These are phyloP conservation scores for Otolemur garnettii DNA, from an alignment of 2,113 vertebrate genomes.

Conservation along the genomic window DNA sequence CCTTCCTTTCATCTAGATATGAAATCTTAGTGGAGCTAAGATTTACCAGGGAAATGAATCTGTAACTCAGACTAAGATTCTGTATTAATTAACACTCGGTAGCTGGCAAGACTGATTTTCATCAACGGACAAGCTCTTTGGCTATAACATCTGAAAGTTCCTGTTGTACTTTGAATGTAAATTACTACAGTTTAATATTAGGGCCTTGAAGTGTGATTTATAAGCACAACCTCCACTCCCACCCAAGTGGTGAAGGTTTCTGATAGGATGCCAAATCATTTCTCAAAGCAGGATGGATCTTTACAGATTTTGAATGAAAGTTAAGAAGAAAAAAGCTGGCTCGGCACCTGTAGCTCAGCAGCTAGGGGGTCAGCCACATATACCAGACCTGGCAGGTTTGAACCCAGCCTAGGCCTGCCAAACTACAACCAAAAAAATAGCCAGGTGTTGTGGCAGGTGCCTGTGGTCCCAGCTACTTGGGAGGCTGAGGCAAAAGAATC, in stretches of 20 bases:
- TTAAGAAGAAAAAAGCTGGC: neutral
- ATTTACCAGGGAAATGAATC: neutral
- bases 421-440: no score
- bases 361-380: no score
- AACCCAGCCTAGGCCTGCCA: no score
- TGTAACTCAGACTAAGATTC: neutral
- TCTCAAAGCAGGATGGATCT: neutral
- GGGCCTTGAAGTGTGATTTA: neutral
- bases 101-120: neutral
- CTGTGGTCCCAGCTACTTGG: no score
- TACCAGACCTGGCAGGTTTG: no score
- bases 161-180: neutral
- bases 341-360: no score
- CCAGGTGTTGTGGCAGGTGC: no score
- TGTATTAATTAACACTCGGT: neutral
- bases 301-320: neutral
- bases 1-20: neutral
- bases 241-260: neutral
- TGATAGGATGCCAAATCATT: neutral
- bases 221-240: neutral
- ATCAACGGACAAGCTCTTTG: constrained; percentile 8
- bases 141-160: neutral
- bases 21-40: neutral
- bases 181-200: neutral
- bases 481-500: no score